Conservation (phyloP, 2,797 vertebrate genomes). For the Dromococcyx pavoninus region DNA sequence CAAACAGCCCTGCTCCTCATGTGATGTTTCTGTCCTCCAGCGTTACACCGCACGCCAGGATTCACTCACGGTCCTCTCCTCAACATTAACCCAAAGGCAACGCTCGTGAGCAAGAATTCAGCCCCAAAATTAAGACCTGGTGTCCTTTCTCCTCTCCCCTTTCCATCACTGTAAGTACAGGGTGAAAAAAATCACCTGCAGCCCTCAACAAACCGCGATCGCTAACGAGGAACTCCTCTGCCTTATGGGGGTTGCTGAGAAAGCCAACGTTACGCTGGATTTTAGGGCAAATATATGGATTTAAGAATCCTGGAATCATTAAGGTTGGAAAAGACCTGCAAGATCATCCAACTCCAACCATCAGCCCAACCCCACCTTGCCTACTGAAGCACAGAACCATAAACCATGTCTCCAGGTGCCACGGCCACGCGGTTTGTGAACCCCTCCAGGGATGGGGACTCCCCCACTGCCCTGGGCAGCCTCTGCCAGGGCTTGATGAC, state of each 20-base stretch:
- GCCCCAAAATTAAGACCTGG: background rate
- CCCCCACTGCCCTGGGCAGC: no score
- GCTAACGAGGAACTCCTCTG: fast-evolving
- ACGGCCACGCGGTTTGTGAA: no score
- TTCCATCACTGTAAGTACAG: fast-evolving
- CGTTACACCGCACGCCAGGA: fast-evolving
- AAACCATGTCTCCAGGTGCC: no score
- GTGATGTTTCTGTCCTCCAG: background rate
- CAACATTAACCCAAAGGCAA: background rate
- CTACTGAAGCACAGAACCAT: no score
- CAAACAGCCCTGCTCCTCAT: background rate
- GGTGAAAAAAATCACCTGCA: background rate
- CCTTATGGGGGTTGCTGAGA: background rate
- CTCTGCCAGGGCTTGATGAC: no score
- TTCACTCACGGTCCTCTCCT: background rate
- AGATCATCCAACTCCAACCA: no score
- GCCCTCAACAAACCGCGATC: fast-evolving
- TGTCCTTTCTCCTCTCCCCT: background rate
- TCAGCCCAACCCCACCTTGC: no score
- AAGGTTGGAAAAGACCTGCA: no score
- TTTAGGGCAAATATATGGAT: background rate
- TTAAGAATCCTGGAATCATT: no score
- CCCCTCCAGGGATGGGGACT: no score
- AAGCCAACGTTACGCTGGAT: fast-evolving
- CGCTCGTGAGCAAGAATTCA: fast-evolving